Percentiles rank a stretch among this genome's conserved stretches.
Evolutionary conservation across 2,797 vertebrate genomes (phyloP).

Genomic region (Paguma larvata): DNA sequence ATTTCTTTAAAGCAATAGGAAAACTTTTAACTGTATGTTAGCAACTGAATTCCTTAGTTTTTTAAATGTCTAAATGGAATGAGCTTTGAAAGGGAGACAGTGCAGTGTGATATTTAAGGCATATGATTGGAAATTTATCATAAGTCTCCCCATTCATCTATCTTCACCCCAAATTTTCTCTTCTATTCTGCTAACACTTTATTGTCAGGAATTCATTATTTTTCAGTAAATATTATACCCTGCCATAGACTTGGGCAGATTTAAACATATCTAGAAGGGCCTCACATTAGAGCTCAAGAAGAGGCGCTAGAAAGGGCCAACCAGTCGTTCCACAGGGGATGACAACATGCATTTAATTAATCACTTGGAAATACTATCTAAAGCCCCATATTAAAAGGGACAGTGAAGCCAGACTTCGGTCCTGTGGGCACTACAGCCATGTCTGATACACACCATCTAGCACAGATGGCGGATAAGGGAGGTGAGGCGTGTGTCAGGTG

Average conservation of each 20-base stretch:
- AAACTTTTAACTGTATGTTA: constrained; percentile 19
- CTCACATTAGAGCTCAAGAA: background rate
- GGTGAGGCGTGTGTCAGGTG: background rate
- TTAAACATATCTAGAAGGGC: background rate
- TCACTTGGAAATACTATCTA: background rate
- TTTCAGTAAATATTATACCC: background rate
- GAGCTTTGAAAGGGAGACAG: background rate
- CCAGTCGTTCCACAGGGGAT: background rate
- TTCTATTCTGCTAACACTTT: background rate
- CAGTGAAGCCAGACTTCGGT: background rate
- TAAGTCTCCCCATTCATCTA: background rate
- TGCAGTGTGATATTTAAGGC: background rate
- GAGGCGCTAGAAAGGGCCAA: background rate
- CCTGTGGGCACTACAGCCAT: background rate
- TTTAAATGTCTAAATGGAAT: background rate
- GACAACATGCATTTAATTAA: background rate
- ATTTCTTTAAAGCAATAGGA: background rate
- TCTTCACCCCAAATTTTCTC: background rate
- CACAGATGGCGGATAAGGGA: background rate
- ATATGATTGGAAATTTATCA: background rate
- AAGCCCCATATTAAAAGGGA: background rate
- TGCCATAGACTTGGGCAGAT: background rate
- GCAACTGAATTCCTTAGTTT: background rate
- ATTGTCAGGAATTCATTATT: background rate
- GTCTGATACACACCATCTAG: background rate